phyloP scores from a whole-genome alignment of 2,797 vertebrate species.

The Pterois miles region DNA sequence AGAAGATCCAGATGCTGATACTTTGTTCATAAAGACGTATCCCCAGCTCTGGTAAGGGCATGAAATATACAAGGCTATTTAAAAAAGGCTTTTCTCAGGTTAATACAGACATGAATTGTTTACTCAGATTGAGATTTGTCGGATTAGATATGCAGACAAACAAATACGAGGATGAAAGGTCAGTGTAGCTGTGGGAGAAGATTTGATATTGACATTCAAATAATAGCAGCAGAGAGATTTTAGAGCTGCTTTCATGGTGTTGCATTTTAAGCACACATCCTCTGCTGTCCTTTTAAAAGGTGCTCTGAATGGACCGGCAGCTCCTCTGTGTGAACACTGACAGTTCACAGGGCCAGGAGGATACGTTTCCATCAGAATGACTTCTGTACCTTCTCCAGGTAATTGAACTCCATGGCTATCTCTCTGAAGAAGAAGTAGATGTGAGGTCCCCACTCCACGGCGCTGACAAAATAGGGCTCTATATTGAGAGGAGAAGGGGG shows the following conservation, averaged over 20 bases:
- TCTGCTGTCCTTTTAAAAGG: constrained; percentile 19
- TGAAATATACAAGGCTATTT: neutral
- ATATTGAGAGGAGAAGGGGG: neutral
- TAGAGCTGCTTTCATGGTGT: neutral
- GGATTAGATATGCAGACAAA: constrained; percentile 60
- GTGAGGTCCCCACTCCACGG: constrained; percentile 94
- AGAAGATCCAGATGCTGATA: constrained; percentile 30
- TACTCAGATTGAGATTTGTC: constrained; percentile 51
- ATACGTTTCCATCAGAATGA: constrained; percentile 9
- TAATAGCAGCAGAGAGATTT: constrained; percentile 41
- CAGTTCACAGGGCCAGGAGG: neutral
- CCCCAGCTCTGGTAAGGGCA: neutral
- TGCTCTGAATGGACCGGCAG: constrained; percentile 8
- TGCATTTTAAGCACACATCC: constrained; percentile 17
- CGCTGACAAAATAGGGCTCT: constrained; percentile 96
- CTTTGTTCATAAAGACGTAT: constrained; percentile 30
- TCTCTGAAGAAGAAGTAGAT: constrained; percentile 99
- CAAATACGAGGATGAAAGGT: constrained; percentile 63
- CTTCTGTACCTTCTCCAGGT: constrained; percentile 92
- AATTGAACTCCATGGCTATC: constrained; percentile 98
- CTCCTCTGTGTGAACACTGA: constrained; percentile 2
- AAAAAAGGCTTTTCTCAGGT: constrained; percentile 19
- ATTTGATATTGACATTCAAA: constrained; percentile 61
- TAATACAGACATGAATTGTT: constrained; percentile 52
- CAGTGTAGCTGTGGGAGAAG: constrained; percentile 44